Conservation (phyloP, 2,888 invertebrate genomes). For the Acleris emargana region DNA sequence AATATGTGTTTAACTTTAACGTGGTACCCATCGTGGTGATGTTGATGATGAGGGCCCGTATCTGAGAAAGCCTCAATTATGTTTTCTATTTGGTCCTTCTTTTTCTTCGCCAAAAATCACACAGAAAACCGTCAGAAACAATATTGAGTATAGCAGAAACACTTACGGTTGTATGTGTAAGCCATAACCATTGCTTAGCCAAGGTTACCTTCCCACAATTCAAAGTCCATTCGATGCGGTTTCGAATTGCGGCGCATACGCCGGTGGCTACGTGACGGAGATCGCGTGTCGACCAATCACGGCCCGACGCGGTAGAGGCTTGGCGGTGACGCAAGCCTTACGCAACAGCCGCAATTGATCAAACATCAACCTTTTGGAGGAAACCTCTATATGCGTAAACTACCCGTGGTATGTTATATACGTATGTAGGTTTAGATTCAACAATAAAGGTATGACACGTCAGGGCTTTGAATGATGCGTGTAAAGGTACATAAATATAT, state of each 20-base stretch:
- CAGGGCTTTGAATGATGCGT: too few species aligned
- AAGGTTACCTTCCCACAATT: background rate
- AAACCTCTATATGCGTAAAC: background rate
- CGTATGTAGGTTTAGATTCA: too few species aligned
- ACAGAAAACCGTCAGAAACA: too few species aligned
- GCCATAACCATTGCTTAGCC: background rate
- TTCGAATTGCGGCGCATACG: slow-evolving; percentile 38
- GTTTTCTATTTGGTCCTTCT: too few species aligned
- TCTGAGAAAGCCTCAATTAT: too few species aligned
- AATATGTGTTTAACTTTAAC: too few species aligned
- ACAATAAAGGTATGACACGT: too few species aligned
- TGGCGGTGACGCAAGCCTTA: slow-evolving; percentile 66
- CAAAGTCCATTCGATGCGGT: slow-evolving; percentile 4
- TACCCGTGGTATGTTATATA: background rate
- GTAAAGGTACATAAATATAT: too few species aligned
- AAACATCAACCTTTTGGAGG: background rate
- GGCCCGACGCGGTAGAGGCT: slow-evolving; percentile 53
- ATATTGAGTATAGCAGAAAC: too few species aligned
- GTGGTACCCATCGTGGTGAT: too few species aligned
- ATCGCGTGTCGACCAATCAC: slow-evolving; percentile 61
- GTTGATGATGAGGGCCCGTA: too few species aligned
- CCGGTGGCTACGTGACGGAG: slow-evolving; percentile 52
- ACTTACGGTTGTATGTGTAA: background rate
- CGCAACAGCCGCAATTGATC: slow-evolving; percentile 51
- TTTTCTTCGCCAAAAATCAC: too few species aligned